phyloP scores from a whole-genome alignment of 1,140 invertebrate species.

The Drosophila biarmipes region DNA sequence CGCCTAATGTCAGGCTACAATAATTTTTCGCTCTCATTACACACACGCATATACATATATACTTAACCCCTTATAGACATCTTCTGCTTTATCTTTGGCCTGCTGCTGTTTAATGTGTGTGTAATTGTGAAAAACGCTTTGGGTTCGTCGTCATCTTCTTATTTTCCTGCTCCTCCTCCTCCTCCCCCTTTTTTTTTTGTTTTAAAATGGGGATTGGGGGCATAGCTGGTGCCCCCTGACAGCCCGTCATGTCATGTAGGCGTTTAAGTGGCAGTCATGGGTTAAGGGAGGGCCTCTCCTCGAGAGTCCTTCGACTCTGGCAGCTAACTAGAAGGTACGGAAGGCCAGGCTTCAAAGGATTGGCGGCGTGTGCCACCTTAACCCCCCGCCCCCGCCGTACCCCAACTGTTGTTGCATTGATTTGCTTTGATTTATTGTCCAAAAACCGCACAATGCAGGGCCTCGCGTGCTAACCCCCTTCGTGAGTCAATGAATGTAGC shows the following conservation, averaged over 20 bases:
- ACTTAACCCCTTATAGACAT: constrained; percentile 15
- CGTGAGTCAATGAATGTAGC: background rate
- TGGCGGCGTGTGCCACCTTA: constrained; percentile 8
- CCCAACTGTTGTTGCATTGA: constrained; percentile 58
- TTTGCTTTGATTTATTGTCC: constrained; percentile 84
- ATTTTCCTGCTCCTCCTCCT: too few species aligned
- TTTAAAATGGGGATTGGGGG: background rate
- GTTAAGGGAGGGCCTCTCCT: constrained; percentile 11
- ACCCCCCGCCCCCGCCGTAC: background rate
- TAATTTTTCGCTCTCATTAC: constrained; percentile 22
- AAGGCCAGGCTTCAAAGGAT: constrained; percentile 45
- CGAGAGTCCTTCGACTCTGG: constrained; percentile 9
- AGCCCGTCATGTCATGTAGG: constrained; percentile 55
- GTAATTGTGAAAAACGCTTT: constrained; percentile 71
- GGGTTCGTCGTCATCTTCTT: constrained; percentile 12
- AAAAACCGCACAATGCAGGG: constrained; percentile 54
- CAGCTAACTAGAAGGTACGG: constrained; percentile 5
- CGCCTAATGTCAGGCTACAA: constrained; percentile 53
- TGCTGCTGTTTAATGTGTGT: constrained; percentile 66
- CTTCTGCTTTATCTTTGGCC: constrained; percentile 9
- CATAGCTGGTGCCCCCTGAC: constrained; percentile 2
- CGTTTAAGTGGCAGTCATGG: constrained; percentile 58
- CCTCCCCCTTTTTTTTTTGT: constrained; percentile 2
- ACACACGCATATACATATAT: constrained; percentile 21
- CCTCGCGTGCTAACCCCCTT: constrained; percentile 39